phyloP scores from a whole-genome alignment of 2,888 invertebrate species.

The Trachelus troglodyta region DNA sequence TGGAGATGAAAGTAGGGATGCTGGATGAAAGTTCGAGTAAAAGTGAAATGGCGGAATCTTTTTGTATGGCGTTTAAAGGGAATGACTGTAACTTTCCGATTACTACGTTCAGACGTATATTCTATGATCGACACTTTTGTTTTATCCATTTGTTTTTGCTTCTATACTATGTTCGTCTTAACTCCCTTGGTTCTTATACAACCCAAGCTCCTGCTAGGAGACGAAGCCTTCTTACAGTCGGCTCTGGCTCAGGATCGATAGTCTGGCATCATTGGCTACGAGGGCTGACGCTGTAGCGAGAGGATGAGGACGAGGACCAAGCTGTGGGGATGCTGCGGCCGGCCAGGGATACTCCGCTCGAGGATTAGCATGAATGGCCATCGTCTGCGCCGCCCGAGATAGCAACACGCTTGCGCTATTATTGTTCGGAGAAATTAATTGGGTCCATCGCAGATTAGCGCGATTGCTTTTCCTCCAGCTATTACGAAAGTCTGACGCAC shows the following conservation, averaged over 20 bases:
- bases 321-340: not conserved
- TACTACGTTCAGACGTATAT: too few relatives aligned
- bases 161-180: too few relatives aligned
- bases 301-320: conserved; percentile 2
- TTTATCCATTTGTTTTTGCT: conserved; percentile 7
- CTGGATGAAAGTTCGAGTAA: too few relatives aligned
- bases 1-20: too few relatives aligned
- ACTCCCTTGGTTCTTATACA: not conserved
- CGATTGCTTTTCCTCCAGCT: conserved; percentile 42
- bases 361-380: conserved; percentile 60
- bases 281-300: conserved; percentile 34
- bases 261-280: conserved; percentile 56
- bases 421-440: conserved; percentile 59
- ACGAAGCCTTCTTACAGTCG: conserved; percentile 53
- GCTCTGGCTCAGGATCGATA: conserved; percentile 55
- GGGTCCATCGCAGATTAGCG: conserved; percentile 54
- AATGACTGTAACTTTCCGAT: too few relatives aligned
- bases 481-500: not conserved
- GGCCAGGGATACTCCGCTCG: conserved; percentile 24
- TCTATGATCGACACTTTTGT: conserved; percentile 50
- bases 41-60: too few relatives aligned
- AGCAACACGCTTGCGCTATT: conserved; percentile 48
- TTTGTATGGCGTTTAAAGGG: too few relatives aligned
- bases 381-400: conserved; percentile 54
- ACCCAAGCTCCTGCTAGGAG: conserved; percentile 32